Base-by-base conservation (phyloP, 2,888 invertebrate genomes). In the Oligia latruncula region DNA sequence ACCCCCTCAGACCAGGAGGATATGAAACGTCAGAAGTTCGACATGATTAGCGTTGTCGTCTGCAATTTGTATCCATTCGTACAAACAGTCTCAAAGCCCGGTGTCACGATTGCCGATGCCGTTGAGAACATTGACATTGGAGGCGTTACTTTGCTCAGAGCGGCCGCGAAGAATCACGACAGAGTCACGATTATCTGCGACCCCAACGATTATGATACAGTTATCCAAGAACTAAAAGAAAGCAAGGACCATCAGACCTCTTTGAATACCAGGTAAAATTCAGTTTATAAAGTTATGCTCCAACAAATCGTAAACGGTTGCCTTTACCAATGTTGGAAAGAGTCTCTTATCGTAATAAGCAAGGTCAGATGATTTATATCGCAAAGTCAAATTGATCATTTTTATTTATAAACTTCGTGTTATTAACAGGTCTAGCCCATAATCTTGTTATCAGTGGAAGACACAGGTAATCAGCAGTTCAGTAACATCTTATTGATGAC, bases 21-120 rank as follows among this genome's bases (percentile, higher is more conserved):
- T 94, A 97, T 99, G 97, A 96, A 97, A 78, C 97, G 97, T 74
- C 98, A 98, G 93, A 98, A 98, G 73, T 99, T 98, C 91, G 97
- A 98, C 80, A 97, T 98, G 95, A 98, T 99, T 77, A 97, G 98
- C 92, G 96, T 99, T 40, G 99, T 99, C 0, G 99, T 99, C 0
- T 99, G 99, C 97, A 99, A 99, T 96, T 97, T 99, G 77, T 99
- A 99, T 95, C 99, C 99, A 0, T 99, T 99, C 95, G 98, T 98
- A 4, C 97, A 99, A 91, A 99, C 99, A 0, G 97, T 99, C 0
- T 97, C 98, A 0, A 98, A 98, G 85, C 97, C 98, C 0, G 97
- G 98, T 88, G 99, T 99, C 0, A 98, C 98, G 0, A 97, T 99
- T 23, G 98, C 98, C 6, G 98, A 99, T 94, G 99, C 99, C 0